These are phyloP conservation scores for Yponomeuta cagnagella DNA, from an alignment of 2,888 invertebrate genomes.

Conservation along the genomic window DNA sequence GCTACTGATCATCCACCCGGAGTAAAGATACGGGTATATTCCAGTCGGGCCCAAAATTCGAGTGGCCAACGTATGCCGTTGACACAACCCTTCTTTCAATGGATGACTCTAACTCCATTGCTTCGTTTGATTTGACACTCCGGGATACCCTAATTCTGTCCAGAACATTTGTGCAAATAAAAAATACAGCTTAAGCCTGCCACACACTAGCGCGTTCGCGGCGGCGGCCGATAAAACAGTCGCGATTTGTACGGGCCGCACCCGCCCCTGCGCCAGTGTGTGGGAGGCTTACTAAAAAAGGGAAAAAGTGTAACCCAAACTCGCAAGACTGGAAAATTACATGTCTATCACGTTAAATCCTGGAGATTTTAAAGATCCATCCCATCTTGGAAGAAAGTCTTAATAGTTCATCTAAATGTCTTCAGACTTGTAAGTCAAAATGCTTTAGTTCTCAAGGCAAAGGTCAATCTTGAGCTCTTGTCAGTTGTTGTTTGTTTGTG, in stretches of 20 bases:
- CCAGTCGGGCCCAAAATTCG: not conserved
- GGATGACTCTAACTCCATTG: not conserved
- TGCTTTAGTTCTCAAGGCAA: not conserved
- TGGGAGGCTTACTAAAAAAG: not conserved
- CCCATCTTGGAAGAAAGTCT: not conserved
- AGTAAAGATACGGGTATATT: not conserved
- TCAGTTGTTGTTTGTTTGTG: not conserved
- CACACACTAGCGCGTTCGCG: too few species aligned
- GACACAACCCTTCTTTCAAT: slow-evolving; percentile 10
- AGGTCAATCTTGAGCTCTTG: not conserved
- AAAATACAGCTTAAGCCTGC: not conserved
- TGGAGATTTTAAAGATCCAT: not conserved
- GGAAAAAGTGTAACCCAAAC: not conserved
- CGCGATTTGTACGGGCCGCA: too few species aligned
- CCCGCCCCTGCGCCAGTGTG: too few species aligned
- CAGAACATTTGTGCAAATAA: not conserved
- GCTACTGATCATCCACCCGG: too few species aligned
- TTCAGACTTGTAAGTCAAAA: not conserved
- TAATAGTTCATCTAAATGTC: not conserved
- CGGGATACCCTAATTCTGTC: slow-evolving; percentile 7
- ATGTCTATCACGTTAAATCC: not conserved
- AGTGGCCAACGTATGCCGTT: slow-evolving; percentile 7
- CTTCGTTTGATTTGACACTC: slow-evolving; percentile 11
- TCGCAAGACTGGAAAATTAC: not conserved
- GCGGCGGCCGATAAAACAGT: too few species aligned